Base-by-base conservation (phyloP, 2,888 invertebrate species). In the Drosophila paranaensis region DNA sequence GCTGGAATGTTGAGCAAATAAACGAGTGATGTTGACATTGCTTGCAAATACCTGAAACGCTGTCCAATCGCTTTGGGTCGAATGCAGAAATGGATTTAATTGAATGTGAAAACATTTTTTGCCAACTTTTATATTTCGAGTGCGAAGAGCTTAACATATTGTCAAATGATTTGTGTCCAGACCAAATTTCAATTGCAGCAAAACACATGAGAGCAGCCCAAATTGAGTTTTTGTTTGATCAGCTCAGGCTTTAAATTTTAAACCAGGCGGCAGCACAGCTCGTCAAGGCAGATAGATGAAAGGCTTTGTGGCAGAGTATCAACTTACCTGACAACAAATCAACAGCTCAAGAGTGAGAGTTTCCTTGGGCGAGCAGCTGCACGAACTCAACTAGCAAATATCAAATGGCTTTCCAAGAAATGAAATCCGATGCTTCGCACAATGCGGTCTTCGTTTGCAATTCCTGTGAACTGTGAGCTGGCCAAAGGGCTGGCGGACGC, bases 1-100 rank as follows among this genome's bases (percentile, higher is more conserved):
- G 27, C 37, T 58, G 56, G 30, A 68, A 45, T 50, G 45, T 54
- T 65, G 61, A 43, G 42, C 53, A 72, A 66, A 64, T 60, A 70
- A 67, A 70, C 46, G 51, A 35, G 30, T 51, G 54, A 33, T 60
- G 39, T 74, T 63, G 57, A 60, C 60, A 54, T 74, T 76, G 58
- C 57, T 25, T 54, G 60, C 60, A 45, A 50, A 50, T 62, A 62
- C 50, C 74, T 60, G 35, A 13, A 73, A 60, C 16, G 40, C 43
- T 55, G 46, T 25, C 43, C 51, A 25, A 11, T 39, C 37, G 39
- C 45, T 25, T 30, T 39, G 16, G 46, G 43, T 39, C 0, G 13
- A 13, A 3, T 51, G 35, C 14, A 9, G 11, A 37, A 27, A 42
- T 50, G 50, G 42, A 35, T 69, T 60, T 40, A 51, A 51, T 53